Evolutionary conservation across 35 echinoderm and acorn worm species (phyloP).

Genomic region (Anneissia japonica): DNA sequence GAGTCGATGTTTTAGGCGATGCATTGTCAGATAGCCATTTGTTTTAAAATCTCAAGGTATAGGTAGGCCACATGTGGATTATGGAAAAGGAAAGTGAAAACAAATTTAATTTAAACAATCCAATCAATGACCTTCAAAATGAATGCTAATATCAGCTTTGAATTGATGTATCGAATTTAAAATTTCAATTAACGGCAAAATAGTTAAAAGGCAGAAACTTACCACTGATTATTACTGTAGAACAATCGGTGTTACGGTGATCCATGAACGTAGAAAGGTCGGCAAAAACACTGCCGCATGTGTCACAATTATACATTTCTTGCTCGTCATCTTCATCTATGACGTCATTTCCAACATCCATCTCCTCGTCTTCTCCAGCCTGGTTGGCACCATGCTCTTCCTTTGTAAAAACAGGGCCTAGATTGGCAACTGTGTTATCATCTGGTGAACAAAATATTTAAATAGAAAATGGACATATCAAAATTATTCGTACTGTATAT

Average conservation of each 20-base stretch:
- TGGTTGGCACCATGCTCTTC: neutral
- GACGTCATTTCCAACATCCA: neutral
- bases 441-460: too few species aligned
- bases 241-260: slow-evolving; percentile 51
- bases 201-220: neutral
- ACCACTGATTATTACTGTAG: slow-evolving; percentile 6
- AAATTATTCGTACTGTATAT: too few species aligned
- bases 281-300: slow-evolving; percentile 38
- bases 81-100: neutral
- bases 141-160: neutral
- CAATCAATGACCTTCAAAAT: neutral
- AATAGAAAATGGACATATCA: too few species aligned
- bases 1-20: too few species aligned
- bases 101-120: neutral
- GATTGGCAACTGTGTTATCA: too few species aligned
- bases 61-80: neutral
- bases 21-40: too few species aligned
- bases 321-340: slow-evolving; percentile 7
- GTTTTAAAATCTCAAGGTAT: neutral
- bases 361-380: neutral
- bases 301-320: slow-evolving; percentile 74
- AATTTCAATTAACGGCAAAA: neutral
- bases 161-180: neutral
- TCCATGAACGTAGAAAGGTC: slow-evolving; percentile 65
- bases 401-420: neutral